phyloP scores from a whole-genome alignment of 2,888 invertebrate species.

The Crioceris asparagi region DNA sequence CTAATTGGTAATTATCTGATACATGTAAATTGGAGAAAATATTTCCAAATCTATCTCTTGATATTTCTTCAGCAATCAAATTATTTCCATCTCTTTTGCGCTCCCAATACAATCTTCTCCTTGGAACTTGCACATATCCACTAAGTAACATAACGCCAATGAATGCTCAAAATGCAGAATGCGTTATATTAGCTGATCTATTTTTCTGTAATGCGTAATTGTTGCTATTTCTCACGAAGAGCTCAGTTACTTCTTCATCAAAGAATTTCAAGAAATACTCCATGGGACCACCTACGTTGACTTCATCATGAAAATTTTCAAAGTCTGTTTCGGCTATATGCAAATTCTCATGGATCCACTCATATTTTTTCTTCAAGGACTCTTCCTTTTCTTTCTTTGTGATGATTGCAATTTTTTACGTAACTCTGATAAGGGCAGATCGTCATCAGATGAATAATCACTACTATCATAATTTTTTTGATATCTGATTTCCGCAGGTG shows the following conservation, averaged over 20 bases:
- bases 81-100: too few relatives aligned
- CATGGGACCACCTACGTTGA: conserved; percentile 1
- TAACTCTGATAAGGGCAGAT: conserved; percentile 4
- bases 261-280: conserved; percentile 5
- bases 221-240: too few relatives aligned
- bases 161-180: conserved; percentile 5
- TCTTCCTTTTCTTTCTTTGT: background rate
- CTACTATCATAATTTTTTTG: too few relatives aligned
- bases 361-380: conserved; percentile 2
- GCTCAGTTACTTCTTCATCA: too few relatives aligned
- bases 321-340: conserved; percentile 1
- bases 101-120: too few relatives aligned
- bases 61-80: too few relatives aligned
- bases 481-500: too few relatives aligned
- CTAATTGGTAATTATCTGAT: too few relatives aligned
- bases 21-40: too few relatives aligned
- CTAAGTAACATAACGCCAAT: conserved; percentile 23
- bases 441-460: conserved; percentile 3
- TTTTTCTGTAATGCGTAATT: conserved; percentile 4
- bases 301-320: background rate
- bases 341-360: conserved; percentile 2
- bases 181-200: background rate
- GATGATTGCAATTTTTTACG: conserved; percentile 1
- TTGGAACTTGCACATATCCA: too few relatives aligned
- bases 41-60: too few relatives aligned